phyloP scores from a whole-genome alignment of 2,797 vertebrate species.

The Darevskia nairensis region DNA sequence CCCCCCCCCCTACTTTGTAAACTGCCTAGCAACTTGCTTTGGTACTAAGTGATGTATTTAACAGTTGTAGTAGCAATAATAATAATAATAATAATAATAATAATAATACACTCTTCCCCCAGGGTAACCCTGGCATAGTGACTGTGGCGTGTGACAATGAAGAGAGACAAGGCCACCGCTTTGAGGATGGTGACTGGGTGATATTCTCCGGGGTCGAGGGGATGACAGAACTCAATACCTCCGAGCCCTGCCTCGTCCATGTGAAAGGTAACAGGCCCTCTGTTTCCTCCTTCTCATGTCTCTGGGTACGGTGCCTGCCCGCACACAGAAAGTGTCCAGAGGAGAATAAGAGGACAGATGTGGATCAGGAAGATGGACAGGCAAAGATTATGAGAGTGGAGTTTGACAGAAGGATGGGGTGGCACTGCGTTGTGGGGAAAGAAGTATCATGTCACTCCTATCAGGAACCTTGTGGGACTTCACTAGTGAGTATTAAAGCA shows the following conservation, averaged over 20 bases:
- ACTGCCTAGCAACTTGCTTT: too few relatives aligned
- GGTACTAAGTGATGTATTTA: too few relatives aligned
- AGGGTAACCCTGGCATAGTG: slow-evolving; percentile 81
- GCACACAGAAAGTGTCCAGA: neutral
- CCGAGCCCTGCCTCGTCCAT: slow-evolving; percentile 71
- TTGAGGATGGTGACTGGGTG: slow-evolving; percentile 76
- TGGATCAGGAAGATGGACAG: neutral
- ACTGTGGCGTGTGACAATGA: slow-evolving; percentile 67
- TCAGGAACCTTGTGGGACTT: neutral
- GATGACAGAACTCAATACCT: slow-evolving; percentile 88
- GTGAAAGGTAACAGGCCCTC: slow-evolving; percentile 71
- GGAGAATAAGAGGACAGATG: neutral
- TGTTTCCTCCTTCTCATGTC: too few relatives aligned
- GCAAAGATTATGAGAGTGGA: neutral
- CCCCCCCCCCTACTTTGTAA: too few relatives aligned
- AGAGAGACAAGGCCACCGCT: slow-evolving; percentile 25
- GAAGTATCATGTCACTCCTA: neutral
- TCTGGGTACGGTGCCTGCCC: neutral
- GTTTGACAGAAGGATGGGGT: neutral
- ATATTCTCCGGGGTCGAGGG: slow-evolving; percentile 86
- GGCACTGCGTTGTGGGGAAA: neutral
- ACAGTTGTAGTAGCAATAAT: too few relatives aligned
- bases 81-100: too few relatives aligned
- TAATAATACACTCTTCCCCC: neutral
- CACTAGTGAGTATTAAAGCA: neutral